phyloP scores from a whole-genome alignment of 2,888 invertebrate genomes.

The Crossocerus cetratus region DNA sequence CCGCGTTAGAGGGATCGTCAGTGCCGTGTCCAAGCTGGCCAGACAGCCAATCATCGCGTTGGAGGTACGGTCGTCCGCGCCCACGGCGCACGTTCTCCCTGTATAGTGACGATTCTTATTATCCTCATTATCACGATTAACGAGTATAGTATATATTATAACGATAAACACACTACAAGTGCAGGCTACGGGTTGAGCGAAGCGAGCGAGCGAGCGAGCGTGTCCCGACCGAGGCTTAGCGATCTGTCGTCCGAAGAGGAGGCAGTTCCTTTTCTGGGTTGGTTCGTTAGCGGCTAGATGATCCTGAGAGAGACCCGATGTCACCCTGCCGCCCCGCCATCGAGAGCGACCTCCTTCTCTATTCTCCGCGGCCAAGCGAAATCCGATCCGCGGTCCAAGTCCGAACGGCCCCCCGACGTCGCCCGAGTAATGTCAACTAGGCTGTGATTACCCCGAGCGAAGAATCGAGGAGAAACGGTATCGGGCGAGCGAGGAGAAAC shows the following conservation, averaged over 20 bases:
- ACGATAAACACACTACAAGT: constrained; percentile 41
- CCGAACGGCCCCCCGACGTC: constrained; percentile 60
- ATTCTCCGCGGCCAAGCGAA: constrained; percentile 4
- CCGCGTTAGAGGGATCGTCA: constrained; percentile 51
- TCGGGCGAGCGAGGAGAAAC: neutral
- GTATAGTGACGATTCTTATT: constrained; percentile 10
- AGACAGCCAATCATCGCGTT: constrained; percentile 7
- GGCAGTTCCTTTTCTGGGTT: constrained; percentile 36
- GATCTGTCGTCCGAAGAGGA: constrained; percentile 22
- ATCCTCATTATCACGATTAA: constrained; percentile 19
- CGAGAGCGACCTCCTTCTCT: constrained; percentile 20
- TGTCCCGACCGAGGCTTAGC: constrained; percentile 52
- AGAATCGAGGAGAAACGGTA: constrained; percentile 41
- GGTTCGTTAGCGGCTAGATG: constrained; percentile 17
- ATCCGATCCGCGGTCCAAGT: neutral
- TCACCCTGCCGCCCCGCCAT: constrained; percentile 28
- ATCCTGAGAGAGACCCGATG: constrained; percentile 21
- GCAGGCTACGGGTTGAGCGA: constrained; percentile 27
- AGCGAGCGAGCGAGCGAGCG: constrained; percentile 45
- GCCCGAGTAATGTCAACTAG: constrained; percentile 86
- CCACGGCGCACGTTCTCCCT: constrained; percentile 45
- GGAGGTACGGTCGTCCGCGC: constrained; percentile 33
- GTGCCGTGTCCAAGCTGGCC: constrained; percentile 29
- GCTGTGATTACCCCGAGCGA: constrained; percentile 80
- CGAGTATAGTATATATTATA: constrained; percentile 43